These are phyloP conservation scores for Australoheros facetus DNA, from an alignment of 2,797 vertebrate species.

Conservation along the genomic window DNA sequence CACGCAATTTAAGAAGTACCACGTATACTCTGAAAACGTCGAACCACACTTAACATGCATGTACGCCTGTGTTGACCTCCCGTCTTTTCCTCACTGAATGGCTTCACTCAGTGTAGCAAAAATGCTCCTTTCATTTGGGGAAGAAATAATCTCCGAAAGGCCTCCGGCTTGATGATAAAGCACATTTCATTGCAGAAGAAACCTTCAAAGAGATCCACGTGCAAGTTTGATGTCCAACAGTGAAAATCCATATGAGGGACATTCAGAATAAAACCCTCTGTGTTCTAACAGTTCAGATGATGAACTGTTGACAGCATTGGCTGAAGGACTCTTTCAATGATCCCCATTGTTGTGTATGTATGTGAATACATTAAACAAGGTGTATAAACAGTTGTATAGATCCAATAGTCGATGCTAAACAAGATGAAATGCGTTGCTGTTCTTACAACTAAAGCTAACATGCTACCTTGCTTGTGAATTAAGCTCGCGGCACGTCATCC, in stretches of 20 bases:
- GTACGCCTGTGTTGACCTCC: not conserved
- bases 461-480: conserved; percentile 61
- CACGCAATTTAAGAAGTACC: not conserved
- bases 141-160: not conserved
- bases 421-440: conserved; percentile 31
- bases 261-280: not conserved
- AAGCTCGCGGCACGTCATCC: conserved; percentile 44
- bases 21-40: not conserved
- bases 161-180: conserved; percentile 19
- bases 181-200: conserved; percentile 15
- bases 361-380: conserved; percentile 49
- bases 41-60: not conserved
- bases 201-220: not conserved
- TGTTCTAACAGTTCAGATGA: conserved; percentile 1
- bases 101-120: not conserved
- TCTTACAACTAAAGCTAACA: conserved; percentile 37
- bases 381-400: conserved; percentile 61
- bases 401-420: conserved; percentile 36
- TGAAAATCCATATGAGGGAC: not conserved
- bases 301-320: not conserved
- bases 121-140: not conserved
- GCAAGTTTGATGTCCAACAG: not conserved
- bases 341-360: conserved; percentile 45
- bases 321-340: conserved; percentile 24
- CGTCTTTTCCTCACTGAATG: not conserved